A percentile compares a stretch with the other conserved stretches of the same genome.
phyloP scores from a whole-genome alignment of 2,113 vertebrate species.

The Lepus timidus region DNA sequence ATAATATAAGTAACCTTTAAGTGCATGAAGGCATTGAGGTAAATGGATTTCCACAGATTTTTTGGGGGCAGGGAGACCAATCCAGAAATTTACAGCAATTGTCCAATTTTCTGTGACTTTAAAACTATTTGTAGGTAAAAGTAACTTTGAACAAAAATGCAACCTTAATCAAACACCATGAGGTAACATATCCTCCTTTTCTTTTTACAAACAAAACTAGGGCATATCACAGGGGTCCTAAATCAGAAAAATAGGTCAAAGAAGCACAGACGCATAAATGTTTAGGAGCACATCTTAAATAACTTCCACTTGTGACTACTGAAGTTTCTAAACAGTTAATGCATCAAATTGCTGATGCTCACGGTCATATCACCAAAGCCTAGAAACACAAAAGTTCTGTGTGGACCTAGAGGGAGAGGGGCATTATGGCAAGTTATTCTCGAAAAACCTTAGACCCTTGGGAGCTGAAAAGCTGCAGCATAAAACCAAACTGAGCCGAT shows the following conservation, averaged over 20 bases:
- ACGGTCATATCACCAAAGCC: neutral
- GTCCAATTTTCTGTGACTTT: neutral
- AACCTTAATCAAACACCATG: neutral
- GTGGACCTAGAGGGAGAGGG: slow-evolving; percentile 12
- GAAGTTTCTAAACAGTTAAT: neutral
- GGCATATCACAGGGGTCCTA: neutral
- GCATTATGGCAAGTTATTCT: neutral
- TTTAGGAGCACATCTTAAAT: neutral
- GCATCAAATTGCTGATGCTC: neutral
- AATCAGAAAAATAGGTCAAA: neutral
- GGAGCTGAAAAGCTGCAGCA: neutral
- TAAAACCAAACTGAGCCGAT: slow-evolving; percentile 3
- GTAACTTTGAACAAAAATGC: neutral
- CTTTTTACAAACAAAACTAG: slow-evolving; percentile 2
- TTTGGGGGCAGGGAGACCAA: neutral
- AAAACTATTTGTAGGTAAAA: neutral
- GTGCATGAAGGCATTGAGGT: neutral
- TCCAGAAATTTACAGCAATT: neutral
- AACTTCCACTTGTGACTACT: neutral
- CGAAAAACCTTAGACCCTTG: neutral
- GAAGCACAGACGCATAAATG: neutral
- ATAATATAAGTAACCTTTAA: neutral
- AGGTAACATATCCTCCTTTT: neutral
- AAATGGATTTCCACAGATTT: neutral
- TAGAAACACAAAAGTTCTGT: neutral